These are phyloP conservation scores for Phylloscopus collybita DNA, from an alignment of 2,797 vertebrate species.

Conservation along the genomic window DNA sequence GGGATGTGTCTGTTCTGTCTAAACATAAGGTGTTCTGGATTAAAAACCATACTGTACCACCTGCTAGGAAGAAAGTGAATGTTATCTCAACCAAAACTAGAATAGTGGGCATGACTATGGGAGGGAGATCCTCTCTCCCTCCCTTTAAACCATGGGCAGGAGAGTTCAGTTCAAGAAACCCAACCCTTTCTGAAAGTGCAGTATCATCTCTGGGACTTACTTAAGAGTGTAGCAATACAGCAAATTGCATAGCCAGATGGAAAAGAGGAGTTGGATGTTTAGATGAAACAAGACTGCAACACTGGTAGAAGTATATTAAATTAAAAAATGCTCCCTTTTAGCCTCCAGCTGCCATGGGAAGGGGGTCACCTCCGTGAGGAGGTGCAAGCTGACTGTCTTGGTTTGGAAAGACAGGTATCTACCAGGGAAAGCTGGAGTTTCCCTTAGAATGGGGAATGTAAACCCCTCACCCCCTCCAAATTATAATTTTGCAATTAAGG, in stretches of 20 bases:
- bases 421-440: too few relatives aligned
- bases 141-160: not conserved
- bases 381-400: not conserved
- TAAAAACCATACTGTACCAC: not conserved
- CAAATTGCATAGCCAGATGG: not conserved
- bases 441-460: too few relatives aligned
- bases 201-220: not conserved
- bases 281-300: not conserved
- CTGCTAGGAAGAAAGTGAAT: not conserved
- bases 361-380: not conserved
- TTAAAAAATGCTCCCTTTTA: not conserved
- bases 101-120: not conserved
- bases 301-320: not conserved
- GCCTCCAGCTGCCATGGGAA: not conserved
- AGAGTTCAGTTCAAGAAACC: not conserved
- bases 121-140: not conserved
- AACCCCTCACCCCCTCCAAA: too few relatives aligned
- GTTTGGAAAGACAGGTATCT: too few relatives aligned
- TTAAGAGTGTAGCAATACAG: not conserved
- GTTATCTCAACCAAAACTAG: not conserved
- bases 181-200: not conserved
- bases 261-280: not conserved
- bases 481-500: too few relatives aligned
- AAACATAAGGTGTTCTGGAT: not conserved
- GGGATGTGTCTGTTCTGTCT: not conserved